Percentiles rank a stretch among this genome's conserved stretches.
phyloP scores from a whole-genome alignment of 2,888 invertebrate species.

The Oxyteleia sp. region DNA sequence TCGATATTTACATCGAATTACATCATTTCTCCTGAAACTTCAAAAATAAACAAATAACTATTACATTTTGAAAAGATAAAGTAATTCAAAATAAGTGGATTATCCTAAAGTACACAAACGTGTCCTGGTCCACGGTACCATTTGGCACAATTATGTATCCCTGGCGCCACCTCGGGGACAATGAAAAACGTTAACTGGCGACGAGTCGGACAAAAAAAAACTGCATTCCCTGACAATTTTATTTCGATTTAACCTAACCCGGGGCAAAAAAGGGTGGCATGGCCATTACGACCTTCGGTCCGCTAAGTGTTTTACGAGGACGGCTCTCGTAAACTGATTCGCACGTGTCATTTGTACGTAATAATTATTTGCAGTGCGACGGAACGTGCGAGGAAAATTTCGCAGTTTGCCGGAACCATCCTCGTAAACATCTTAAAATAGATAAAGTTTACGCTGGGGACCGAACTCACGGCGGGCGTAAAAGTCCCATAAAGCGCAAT shows the following conservation, averaged over 20 bases:
- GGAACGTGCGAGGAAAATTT: conserved; percentile 15
- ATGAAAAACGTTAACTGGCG: not conserved
- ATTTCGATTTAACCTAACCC: not conserved
- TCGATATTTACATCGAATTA: too few species aligned
- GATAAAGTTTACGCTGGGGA: conserved; percentile 22
- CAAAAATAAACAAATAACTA: too few species aligned
- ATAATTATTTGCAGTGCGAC: conserved; percentile 35
- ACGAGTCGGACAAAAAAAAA: not conserved
- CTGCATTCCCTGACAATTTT: not conserved
- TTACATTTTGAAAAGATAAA: too few species aligned
- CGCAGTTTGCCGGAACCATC: conserved; percentile 9
- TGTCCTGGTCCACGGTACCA: not conserved
- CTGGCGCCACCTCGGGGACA: not conserved
- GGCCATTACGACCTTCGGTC: not conserved
- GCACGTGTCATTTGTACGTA: conserved; percentile 40
- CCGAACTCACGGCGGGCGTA: conserved; percentile 8
- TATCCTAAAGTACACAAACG: not conserved
- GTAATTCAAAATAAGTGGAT: not conserved
- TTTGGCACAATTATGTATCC: not conserved
- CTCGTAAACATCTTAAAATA: conserved; percentile 60
- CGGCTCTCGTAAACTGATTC: conserved; percentile 31
- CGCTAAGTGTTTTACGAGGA: conserved; percentile 34
- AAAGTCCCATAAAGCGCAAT: conserved; percentile 48
- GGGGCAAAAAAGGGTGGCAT: not conserved
- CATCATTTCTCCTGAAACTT: too few species aligned